phyloP scores from a whole-genome alignment of 2,797 vertebrate genomes.

The Sus cebifrons region DNA sequence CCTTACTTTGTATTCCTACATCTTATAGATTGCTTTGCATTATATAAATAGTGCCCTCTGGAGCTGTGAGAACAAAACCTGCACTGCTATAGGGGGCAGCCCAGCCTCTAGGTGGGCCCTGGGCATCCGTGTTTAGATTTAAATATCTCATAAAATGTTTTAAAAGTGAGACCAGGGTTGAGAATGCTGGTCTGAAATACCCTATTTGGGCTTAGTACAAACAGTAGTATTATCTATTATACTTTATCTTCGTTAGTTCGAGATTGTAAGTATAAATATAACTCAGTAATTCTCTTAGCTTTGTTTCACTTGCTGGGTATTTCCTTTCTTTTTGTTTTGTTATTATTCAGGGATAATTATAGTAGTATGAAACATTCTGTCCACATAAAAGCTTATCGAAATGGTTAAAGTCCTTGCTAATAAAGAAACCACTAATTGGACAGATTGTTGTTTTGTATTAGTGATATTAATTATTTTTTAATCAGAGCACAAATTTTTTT shows the following conservation, averaged over 20 bases:
- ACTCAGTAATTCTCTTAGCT: constrained; percentile 84
- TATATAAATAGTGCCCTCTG: not conserved
- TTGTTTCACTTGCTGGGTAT: constrained; percentile 77
- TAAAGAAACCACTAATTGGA: constrained; percentile 87
- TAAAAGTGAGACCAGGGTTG: not conserved
- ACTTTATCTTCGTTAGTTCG: constrained; percentile 63
- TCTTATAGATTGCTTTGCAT: not conserved
- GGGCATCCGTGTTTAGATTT: not conserved
- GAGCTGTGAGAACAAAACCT: not conserved
- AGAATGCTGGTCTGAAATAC: not conserved
- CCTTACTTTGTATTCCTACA: not conserved
- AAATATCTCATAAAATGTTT: not conserved
- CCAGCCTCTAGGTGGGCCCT: not conserved
- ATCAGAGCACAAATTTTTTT: constrained; percentile 10
- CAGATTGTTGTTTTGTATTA: constrained; percentile 87
- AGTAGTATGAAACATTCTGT: constrained; percentile 88
- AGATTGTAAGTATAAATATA: constrained; percentile 73
- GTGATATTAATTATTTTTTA: constrained; percentile 84
- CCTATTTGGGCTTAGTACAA: not conserved
- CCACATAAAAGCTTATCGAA: constrained; percentile 88
- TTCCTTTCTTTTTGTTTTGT: constrained; percentile 85
- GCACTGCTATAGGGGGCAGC: not conserved
- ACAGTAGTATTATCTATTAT: constrained; percentile 29
- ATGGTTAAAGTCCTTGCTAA: constrained; percentile 87
- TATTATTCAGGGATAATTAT: constrained; percentile 86